phyloP scores from a whole-genome alignment of 2,888 invertebrate genomes.

The Xestia xanthographa region DNA sequence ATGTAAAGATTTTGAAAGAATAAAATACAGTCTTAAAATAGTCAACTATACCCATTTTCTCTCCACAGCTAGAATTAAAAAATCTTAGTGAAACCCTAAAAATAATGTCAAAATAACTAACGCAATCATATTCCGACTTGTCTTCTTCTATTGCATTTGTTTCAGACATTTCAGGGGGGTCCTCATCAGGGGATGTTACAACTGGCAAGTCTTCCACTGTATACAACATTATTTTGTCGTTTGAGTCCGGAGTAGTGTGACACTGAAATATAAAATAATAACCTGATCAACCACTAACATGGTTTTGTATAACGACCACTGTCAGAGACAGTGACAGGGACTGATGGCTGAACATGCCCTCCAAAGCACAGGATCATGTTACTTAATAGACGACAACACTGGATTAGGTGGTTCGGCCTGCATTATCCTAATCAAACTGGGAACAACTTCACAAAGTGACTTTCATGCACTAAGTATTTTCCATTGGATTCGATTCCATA shows the following conservation, averaged over 20 bases:
- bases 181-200: neutral
- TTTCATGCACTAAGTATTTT: constrained; percentile 1
- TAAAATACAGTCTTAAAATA: neutral
- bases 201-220: constrained; percentile 1
- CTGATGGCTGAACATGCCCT: neutral
- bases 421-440: neutral
- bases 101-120: neutral
- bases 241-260: neutral
- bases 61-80: constrained; percentile 6
- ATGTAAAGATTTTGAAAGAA: too few species aligned
- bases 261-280: constrained; percentile 3
- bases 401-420: neutral
- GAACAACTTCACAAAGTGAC: constrained; percentile 1
- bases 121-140: neutral
- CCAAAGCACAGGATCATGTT: constrained; percentile 2
- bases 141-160: neutral
- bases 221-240: constrained; percentile 1
- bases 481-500: neutral
- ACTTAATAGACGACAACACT: neutral
- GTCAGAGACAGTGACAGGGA: neutral
- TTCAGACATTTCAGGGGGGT: neutral
- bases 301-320: neutral
- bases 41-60: neutral
- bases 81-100: neutral
- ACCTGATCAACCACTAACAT: neutral